phyloP scores from a whole-genome alignment of 2,113 vertebrate species.

The Eudorcas thomsonii region DNA sequence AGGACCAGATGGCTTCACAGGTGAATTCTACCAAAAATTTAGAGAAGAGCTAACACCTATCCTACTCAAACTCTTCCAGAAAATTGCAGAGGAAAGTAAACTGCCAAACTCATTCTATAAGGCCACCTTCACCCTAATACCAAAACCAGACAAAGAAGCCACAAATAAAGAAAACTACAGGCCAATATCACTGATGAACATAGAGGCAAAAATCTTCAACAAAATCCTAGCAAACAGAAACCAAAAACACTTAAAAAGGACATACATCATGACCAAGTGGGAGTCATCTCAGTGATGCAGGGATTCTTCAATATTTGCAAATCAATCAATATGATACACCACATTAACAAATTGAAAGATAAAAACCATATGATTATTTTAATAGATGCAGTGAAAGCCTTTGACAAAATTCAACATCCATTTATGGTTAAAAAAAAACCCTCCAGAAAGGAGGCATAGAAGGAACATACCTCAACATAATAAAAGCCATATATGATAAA shows the following conservation, averaged over 20 bases:
- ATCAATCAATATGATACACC: background rate
- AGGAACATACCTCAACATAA: background rate
- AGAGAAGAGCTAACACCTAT: background rate
- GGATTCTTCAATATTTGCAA: background rate
- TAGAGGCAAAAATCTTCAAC: background rate
- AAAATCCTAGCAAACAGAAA: background rate
- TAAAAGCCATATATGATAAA: background rate
- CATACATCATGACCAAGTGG: background rate
- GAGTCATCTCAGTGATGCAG: background rate
- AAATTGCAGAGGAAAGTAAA: background rate
- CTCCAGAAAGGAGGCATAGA: background rate
- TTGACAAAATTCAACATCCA: background rate
- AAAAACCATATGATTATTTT: background rate
- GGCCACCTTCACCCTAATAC: background rate
- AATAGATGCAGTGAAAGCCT: background rate
- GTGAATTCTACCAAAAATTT: background rate
- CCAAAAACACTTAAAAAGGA: background rate
- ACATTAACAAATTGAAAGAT: background rate
- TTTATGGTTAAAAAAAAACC: background rate
- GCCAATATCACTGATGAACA: background rate
- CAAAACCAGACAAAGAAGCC: background rate
- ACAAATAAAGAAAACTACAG: background rate
- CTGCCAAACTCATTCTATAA: background rate
- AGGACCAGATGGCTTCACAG: background rate
- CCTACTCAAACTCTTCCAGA: background rate